Conservation (phyloP, 2,888 invertebrate genomes). For the Thera obeliscata region DNA sequence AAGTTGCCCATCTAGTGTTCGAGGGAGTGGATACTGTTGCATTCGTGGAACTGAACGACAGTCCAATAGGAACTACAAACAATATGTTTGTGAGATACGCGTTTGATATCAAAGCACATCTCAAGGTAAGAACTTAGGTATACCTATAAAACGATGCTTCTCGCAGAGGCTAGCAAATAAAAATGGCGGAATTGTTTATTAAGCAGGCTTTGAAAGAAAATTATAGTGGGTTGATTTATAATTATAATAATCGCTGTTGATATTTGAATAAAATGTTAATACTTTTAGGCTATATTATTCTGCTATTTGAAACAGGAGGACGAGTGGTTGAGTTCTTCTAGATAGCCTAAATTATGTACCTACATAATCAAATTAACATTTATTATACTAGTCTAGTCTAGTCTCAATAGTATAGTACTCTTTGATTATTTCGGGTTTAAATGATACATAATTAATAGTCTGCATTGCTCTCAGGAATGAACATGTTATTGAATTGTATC, state of each 20-base stretch:
- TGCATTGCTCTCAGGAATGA: no score
- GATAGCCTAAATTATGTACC: no score
- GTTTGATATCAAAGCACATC: slow-evolving; percentile 86
- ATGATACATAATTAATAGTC: no score
- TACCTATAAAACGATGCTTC: not conserved
- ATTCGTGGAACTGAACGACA: slow-evolving; percentile 88
- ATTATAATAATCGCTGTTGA: not conserved
- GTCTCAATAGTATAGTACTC: no score
- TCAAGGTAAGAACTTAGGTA: slow-evolving; percentile 72
- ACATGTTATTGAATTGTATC: no score
- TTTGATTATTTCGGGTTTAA: no score
- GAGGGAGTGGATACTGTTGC: slow-evolving; percentile 95
- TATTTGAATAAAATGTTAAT: not conserved
- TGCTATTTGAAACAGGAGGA: no score
- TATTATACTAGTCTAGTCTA: no score
- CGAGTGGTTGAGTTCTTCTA: no score
- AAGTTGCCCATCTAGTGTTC: slow-evolving; percentile 85
- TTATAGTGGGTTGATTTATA: not conserved
- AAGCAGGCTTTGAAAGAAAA: not conserved
- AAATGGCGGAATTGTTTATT: not conserved
- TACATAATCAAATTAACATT: no score
- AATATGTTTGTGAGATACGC: slow-evolving; percentile 95
- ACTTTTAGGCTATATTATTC: no score
- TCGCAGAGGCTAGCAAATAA: not conserved
- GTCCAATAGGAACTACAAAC: slow-evolving; percentile 85